Evolutionary conservation across 2,888 invertebrate species (phyloP), one percentile per base, ranked within the genome.

Genomic region (Drosophila conformis): DNA sequence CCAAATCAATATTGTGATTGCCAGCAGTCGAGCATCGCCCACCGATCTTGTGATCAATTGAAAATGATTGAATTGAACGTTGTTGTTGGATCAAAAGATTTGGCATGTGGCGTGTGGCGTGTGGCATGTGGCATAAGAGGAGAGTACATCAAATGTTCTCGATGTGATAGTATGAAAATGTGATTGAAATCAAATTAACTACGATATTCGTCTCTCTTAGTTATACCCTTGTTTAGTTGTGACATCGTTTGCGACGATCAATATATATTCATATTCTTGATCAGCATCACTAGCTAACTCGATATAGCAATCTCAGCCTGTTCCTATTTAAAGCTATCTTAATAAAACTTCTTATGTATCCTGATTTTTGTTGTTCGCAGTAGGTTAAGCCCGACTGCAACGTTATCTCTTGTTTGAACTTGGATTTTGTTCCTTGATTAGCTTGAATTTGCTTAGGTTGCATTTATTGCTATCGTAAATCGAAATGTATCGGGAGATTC

Each of bases 1-100:
- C 29, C 48, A 33, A 63, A 61, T 13, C 2, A 49, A 57, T 29
- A 40, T 13, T 40, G 13, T 25, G 58, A 27, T 49, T 49, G 18
- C 18, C 25, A 27, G 18, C 10, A 3, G 27, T 49, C 11, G 49
- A 49, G 21, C 46, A 46, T 25, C 46, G 15, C 25, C 18, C 27
- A 27, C 27, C 49, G 49, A 49, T 49, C 8, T 10, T 48, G 10
- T 27, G 48, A 15, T 27, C 48, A 21, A 46, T 15, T 21, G 7
- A 21, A 46, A 4, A 21, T 46, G 2, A 15, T 25, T 33, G 11
- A 33, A 33, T 33, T 33, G 33, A 33, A 10, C 21, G 7, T 46
- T 25, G 21, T 46, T 25, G 46, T 25, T 46, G 21, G 21, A 46
- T 46, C 46, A 46, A 46, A 46, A 46, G 46, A 25, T 15, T 21